Percentiles rank a stretch among this genome's conserved stretches.
These are phyloP conservation scores for Ammodytes dubius DNA, from an alignment of 2,113 vertebrate genomes.

Conservation along the genomic window DNA sequence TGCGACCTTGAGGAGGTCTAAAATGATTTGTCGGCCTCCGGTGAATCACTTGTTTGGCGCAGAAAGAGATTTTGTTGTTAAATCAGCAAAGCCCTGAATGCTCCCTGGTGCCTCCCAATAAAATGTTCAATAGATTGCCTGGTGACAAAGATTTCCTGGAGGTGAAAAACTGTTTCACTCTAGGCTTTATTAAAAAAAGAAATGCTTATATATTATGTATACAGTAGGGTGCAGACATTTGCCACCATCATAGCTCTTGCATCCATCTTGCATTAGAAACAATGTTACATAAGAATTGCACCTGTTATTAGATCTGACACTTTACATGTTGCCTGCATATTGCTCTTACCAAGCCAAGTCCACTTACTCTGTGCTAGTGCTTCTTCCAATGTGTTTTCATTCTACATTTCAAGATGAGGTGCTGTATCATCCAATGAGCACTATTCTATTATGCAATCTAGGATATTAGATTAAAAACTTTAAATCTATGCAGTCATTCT, in stretches of 20 bases:
- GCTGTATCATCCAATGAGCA: neutral
- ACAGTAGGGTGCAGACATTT: neutral
- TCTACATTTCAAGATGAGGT: neutral
- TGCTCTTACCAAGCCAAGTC: neutral
- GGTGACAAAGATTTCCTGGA: conserved; percentile 33
- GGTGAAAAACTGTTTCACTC: conserved; percentile 31
- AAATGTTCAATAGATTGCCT: conserved; percentile 47
- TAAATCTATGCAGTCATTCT: no score
- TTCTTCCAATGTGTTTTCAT: neutral
- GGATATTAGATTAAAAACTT: neutral
- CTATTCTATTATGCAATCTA: neutral
- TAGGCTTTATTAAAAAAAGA: neutral
- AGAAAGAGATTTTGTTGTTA: conserved; percentile 52
- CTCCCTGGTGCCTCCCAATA: conserved; percentile 22
- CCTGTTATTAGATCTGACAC: neutral
- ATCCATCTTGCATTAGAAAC: neutral
- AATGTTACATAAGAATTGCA: neutral
- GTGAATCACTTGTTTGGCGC: conserved; percentile 30
- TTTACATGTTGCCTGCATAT: neutral
- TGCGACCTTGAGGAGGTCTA: conserved; percentile 56
- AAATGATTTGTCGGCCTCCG: conserved; percentile 56
- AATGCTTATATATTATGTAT: conserved; percentile 7
- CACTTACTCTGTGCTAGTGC: neutral
- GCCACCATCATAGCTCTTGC: neutral
- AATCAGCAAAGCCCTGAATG: conserved; percentile 58